phyloP scores from a whole-genome alignment of 2,888 invertebrate species.

The Cephonodes hylas region DNA sequence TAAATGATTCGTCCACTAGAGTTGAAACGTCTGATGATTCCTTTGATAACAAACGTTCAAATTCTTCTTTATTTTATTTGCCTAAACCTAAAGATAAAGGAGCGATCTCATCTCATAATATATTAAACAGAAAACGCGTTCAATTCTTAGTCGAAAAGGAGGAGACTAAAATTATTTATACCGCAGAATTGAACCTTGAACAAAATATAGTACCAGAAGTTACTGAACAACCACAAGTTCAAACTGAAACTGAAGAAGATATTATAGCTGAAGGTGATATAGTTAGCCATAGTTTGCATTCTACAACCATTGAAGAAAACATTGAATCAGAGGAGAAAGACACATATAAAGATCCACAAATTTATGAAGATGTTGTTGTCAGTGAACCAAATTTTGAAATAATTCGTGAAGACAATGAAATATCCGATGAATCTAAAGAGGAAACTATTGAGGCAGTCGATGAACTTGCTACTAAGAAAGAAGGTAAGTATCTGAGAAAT shows the following conservation, averaged over 20 bases:
- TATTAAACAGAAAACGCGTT: conserved; percentile 84
- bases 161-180: conserved; percentile 73
- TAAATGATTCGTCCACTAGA: conserved; percentile 47
- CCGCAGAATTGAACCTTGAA: conserved; percentile 72
- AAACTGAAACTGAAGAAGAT: conserved; percentile 53
- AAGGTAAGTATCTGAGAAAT: conserved; percentile 44
- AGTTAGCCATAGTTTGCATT: conserved; percentile 61
- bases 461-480: conserved; percentile 25
- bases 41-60: conserved; percentile 55
- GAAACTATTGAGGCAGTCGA: conserved; percentile 17
- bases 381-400: conserved; percentile 17
- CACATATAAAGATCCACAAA: conserved; percentile 26
- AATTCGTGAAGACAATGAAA: conserved; percentile 19
- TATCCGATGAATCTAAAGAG: conserved; percentile 20
- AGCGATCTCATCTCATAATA: conserved; percentile 48
- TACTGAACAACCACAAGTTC: conserved; percentile 30
- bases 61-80: conserved; percentile 83
- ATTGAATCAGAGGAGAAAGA: conserved; percentile 46
- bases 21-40: conserved; percentile 53
- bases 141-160: conserved; percentile 87
- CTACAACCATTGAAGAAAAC: conserved; percentile 35
- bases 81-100: conserved; percentile 78
- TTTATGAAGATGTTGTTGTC: conserved; percentile 37
- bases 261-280: conserved; percentile 63
- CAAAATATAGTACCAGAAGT: conserved; percentile 48